A percentile compares a stretch with the other conserved stretches of the same genome.
Evolutionary conservation across 2,113 vertebrate genomes (phyloP).

Genomic region (Helogale parvula): DNA sequence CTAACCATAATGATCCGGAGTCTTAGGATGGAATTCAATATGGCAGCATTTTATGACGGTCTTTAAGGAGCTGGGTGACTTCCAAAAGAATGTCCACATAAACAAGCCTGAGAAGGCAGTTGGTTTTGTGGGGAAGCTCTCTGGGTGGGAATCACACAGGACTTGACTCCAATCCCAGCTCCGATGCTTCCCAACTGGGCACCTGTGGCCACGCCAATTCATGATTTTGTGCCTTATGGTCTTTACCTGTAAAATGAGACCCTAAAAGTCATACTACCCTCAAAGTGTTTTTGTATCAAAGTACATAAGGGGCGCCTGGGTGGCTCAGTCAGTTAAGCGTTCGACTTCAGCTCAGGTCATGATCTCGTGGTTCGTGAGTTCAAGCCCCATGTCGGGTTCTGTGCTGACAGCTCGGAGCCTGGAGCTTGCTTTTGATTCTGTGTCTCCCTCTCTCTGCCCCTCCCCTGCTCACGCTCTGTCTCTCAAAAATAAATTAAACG

Average conservation of each 20-base stretch:
- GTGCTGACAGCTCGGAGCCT: too few relatives aligned
- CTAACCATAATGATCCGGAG: background rate
- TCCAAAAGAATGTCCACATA: background rate
- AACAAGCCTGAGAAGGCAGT: background rate
- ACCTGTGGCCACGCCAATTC: accelerated
- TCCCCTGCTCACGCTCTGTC: too few relatives aligned
- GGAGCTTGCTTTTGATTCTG: too few relatives aligned
- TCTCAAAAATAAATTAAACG: too few relatives aligned
- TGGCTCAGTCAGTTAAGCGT: too few relatives aligned
- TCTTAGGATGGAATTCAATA: constrained; percentile 2
- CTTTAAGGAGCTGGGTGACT: background rate
- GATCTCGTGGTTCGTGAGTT: too few relatives aligned
- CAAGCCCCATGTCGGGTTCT: too few relatives aligned
- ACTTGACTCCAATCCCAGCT: background rate
- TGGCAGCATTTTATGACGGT: background rate
- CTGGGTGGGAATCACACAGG: background rate
- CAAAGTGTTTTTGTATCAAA: background rate
- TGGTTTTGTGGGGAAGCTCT: background rate
- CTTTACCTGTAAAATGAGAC: background rate
- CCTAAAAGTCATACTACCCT: background rate
- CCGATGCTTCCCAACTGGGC: background rate
- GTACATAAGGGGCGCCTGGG: too few relatives aligned
- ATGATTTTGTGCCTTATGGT: background rate
- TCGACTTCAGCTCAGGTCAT: too few relatives aligned
- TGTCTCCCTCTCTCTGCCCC: too few relatives aligned